A percentile compares a stretch with the other conserved stretches of the same genome.
These are phyloP conservation scores for Montipora efflorescens DNA, from an alignment of 64 coral and sea anemone species.

Conservation along the genomic window DNA sequence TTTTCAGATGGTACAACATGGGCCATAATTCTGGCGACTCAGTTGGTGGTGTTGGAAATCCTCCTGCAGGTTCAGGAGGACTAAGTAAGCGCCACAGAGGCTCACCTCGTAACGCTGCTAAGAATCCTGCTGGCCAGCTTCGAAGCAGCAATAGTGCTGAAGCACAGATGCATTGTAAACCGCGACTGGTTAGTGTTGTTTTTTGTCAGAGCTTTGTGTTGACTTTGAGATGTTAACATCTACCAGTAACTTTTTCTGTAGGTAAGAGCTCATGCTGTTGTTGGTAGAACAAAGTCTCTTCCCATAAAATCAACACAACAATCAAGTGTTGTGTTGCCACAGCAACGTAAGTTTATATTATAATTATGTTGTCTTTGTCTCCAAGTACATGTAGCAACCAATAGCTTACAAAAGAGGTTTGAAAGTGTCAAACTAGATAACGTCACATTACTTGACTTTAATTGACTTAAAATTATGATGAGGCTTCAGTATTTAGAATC, in stretches of 20 bases:
- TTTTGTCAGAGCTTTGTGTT: background rate
- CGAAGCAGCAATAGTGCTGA: constrained; percentile 96
- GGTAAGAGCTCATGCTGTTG: constrained; percentile 89
- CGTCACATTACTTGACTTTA: no score
- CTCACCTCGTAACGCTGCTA: constrained; percentile 64
- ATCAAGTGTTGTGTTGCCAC: constrained; percentile 56
- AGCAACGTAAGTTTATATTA: constrained; percentile 70
- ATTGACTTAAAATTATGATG: no score
- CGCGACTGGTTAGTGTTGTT: constrained; percentile 69
- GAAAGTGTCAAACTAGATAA: no score
- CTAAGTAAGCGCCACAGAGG: constrained; percentile 66
- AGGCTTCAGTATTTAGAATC: no score
- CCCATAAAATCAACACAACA: constrained; percentile 81
- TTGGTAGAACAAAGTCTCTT: constrained; percentile 90
- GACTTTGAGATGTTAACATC: background rate
- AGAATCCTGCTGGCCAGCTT: constrained; percentile 86
- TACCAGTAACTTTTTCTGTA: background rate
- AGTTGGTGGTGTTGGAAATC: constrained; percentile 48
- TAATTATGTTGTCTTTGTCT: background rate
- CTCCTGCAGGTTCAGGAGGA: constrained; percentile 87
- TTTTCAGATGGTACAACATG: constrained; percentile 71
- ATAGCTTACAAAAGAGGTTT: no score
- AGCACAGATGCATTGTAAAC: constrained; percentile 74
- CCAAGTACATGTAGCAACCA: no score
- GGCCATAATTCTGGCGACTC: constrained; percentile 75